A percentile compares a stretch with the other conserved stretches of the same genome.
Evolutionary conservation across 2,797 vertebrate genomes (phyloP).

Genomic region (Macroramphosus scolopax): DNA sequence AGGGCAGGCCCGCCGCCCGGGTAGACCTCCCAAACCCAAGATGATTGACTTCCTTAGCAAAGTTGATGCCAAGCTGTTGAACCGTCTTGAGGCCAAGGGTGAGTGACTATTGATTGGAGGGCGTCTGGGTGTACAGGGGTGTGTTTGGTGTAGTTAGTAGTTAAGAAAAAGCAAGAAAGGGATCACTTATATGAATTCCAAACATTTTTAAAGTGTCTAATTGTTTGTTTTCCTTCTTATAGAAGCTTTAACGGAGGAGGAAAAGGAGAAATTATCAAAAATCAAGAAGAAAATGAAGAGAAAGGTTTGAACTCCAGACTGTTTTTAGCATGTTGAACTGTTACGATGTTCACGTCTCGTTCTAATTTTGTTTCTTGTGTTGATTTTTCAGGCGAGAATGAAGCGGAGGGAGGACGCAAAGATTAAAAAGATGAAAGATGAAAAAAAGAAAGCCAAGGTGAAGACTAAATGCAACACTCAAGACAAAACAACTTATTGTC

Average conservation of each 20-base stretch:
- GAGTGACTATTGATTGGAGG: constrained; percentile 13
- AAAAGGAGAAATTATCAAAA: constrained; percentile 89
- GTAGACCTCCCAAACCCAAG: constrained; percentile 89
- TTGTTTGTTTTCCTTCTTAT: constrained; percentile 2
- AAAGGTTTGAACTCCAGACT: constrained; percentile 77
- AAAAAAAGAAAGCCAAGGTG: constrained; percentile 89
- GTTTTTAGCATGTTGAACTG: background rate
- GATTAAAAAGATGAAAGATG: constrained; percentile 80
- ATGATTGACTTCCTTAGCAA: constrained; percentile 89
- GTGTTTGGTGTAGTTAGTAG: too few relatives aligned
- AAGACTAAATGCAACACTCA: constrained; percentile 4
- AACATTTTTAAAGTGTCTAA: background rate
- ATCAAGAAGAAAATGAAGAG: constrained; percentile 94
- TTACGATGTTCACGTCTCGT: background rate
- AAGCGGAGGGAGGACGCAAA: constrained; percentile 88
- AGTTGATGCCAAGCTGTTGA: constrained; percentile 85
- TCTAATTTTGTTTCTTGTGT: constrained; percentile 14
- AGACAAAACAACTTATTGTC: background rate
- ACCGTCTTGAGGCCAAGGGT: constrained; percentile 90
- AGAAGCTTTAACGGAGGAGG: constrained; percentile 91
- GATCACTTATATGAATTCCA: too few relatives aligned
- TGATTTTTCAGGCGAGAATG: constrained; percentile 83
- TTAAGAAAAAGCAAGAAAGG: too few relatives aligned
- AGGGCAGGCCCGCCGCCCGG: constrained; percentile 83
- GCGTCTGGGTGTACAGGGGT: background rate